Conservation (phyloP, 2,888 invertebrate species). For the Melinaea menophilus region DNA sequence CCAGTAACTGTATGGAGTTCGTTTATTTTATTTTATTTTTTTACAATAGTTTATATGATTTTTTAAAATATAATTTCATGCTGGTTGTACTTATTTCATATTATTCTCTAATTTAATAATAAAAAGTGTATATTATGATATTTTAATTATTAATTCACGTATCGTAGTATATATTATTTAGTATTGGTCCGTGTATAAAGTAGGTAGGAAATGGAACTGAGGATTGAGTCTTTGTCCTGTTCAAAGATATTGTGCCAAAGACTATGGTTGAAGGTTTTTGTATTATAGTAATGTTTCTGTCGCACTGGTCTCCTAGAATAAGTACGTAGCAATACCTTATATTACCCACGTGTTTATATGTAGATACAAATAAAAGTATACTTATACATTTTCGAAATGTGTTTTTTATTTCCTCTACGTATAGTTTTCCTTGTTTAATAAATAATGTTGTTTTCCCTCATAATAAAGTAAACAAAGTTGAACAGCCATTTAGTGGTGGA, state of each 20-base stretch:
- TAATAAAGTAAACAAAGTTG: no score
- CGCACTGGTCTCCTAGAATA: slow-evolving; percentile 73
- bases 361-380: slow-evolving; percentile 68
- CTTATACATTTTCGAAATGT: slow-evolving; percentile 64
- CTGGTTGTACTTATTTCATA: no score
- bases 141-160: neutral
- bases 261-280: slow-evolving; percentile 64
- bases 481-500: no score
- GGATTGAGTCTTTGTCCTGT: slow-evolving; percentile 70
- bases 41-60: slow-evolving; percentile 8
- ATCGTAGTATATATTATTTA: neutral
- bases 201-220: slow-evolving; percentile 65
- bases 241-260: slow-evolving; percentile 78
- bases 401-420: slow-evolving; percentile 29
- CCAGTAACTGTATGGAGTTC: slow-evolving; percentile 16
- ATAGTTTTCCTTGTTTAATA: no score
- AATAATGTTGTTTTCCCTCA: no score
- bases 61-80: no score
- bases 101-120: no score
- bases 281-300: slow-evolving; percentile 50
- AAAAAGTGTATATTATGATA: slow-evolving; percentile 1
- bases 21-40: no score
- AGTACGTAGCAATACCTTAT: slow-evolving; percentile 67
- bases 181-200: slow-evolving; percentile 45
- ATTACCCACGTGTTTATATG: slow-evolving; percentile 73